Conservation (phyloP, 2,797 vertebrate species). For the Poliocrania exsul region DNA sequence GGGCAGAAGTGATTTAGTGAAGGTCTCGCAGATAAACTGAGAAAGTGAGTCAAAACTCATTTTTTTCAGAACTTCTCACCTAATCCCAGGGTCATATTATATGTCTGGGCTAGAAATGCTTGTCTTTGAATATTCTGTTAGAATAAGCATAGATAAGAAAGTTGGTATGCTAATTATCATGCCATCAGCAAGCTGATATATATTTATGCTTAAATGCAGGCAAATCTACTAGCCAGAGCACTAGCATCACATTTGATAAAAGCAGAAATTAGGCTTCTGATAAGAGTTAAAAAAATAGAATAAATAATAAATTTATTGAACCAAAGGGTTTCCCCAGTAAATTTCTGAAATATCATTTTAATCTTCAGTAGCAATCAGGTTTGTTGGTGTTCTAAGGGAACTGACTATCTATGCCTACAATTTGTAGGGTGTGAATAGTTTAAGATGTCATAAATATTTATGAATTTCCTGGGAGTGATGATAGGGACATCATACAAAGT, state of each 20-base stretch:
- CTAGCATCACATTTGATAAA: neutral
- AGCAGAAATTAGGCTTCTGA: neutral
- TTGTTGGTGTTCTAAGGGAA: conserved; percentile 8
- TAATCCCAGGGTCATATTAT: neutral
- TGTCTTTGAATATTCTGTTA: neutral
- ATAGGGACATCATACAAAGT: neutral
- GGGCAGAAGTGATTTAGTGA: neutral
- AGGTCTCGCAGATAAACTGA: neutral
- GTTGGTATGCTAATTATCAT: neutral
- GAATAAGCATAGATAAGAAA: neutral
- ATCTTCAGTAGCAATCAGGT: neutral
- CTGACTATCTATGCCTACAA: neutral
- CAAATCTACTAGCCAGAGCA: neutral
- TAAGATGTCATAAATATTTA: conserved; percentile 48
- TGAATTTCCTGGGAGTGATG: neutral
- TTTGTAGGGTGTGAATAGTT: conserved; percentile 33
- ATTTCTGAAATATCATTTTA: conserved; percentile 9
- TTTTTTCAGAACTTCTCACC: neutral
- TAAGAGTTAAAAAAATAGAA: neutral
- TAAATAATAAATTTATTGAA: neutral
- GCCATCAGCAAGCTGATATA: neutral
- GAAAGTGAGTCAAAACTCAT: neutral
- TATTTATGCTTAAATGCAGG: neutral
- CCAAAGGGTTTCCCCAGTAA: neutral
- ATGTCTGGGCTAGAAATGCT: neutral